phyloP scores from a whole-genome alignment of 2,888 invertebrate genomes.

The Metalampra italica region DNA sequence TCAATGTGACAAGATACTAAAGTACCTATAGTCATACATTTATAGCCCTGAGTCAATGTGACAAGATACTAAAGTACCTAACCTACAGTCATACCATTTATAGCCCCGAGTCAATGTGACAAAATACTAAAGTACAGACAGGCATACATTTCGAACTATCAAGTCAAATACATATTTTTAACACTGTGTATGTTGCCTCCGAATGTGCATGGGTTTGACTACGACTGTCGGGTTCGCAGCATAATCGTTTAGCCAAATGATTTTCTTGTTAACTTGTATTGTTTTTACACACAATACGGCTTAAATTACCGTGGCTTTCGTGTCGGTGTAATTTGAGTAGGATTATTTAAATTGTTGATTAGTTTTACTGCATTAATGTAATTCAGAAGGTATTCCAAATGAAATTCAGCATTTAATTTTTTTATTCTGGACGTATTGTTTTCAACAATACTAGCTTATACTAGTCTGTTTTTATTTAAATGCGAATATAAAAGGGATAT shows the following conservation, averaged over 20 bases:
- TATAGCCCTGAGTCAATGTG: no score
- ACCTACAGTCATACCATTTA: no score
- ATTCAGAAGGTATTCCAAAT: conserved; percentile 19
- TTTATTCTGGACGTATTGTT: conserved; percentile 47
- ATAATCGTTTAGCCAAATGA: conserved; percentile 45
- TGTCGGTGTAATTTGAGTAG: conserved; percentile 23
- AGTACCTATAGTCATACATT: no score
- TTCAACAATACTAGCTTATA: no score
- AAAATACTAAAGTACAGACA: no score
- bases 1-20: no score
- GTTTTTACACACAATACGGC: conserved; percentile 7
- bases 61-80: no score
- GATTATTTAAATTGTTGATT: conserved; percentile 45
- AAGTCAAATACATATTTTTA: no score
- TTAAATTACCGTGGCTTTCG: conserved; percentile 15
- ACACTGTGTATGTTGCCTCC: conserved; percentile 23
- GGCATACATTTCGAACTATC: no score
- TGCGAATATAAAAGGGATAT: no score
- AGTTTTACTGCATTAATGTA: conserved; percentile 44
- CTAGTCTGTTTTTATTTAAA: no score
- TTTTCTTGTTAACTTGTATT: conserved; percentile 33
- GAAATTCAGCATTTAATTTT: conserved; percentile 26
- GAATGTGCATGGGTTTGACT: conserved; percentile 21
- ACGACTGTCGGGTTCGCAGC: conserved; percentile 22
- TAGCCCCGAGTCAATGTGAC: no score